Percentiles rank a stretch among this genome's conserved stretches.
phyloP scores from a whole-genome alignment of 2,888 invertebrate species.

The Athrips mouffetella region DNA sequence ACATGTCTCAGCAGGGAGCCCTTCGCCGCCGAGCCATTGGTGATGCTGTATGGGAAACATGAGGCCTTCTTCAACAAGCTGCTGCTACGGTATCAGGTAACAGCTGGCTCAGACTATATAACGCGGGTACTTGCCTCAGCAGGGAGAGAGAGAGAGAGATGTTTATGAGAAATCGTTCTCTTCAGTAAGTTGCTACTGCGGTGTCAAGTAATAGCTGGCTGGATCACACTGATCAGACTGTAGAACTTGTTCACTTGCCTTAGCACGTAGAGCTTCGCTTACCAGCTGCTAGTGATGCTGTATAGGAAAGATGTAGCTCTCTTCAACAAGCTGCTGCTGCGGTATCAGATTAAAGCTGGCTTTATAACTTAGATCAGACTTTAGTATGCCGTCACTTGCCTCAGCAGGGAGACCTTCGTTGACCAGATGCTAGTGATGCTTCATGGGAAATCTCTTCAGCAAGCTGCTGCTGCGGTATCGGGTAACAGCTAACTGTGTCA shows the following conservation, averaged over 20 bases:
- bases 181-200: too few relatives aligned
- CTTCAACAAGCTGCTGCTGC: conserved; percentile 81
- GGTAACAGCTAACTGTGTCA: too few relatives aligned
- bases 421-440: too few relatives aligned
- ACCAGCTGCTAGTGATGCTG: conserved; percentile 78
- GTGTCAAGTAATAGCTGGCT: too few relatives aligned
- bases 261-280: conserved; percentile 74
- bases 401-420: conserved; percentile 77
- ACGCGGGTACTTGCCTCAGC: conserved; percentile 80
- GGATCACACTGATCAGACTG: too few relatives aligned
- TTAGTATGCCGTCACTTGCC: conserved; percentile 80
- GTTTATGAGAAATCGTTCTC: too few relatives aligned
- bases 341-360: conserved; percentile 74
- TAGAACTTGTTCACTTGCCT: too few relatives aligned
- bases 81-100: conserved; percentile 76
- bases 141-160: too few relatives aligned
- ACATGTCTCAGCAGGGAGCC: conserved; percentile 79
- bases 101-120: too few relatives aligned
- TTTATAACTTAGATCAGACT: too few relatives aligned
- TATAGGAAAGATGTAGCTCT: conserved; percentile 86
- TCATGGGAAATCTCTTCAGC: too few relatives aligned
- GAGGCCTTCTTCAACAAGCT: conserved; percentile 84
- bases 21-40: conserved; percentile 78
- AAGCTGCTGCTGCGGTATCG: too few relatives aligned
- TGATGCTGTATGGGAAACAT: conserved; percentile 84